phyloP scores from a whole-genome alignment of 2,113 vertebrate genomes.

The Antechinus stuartii region DNA sequence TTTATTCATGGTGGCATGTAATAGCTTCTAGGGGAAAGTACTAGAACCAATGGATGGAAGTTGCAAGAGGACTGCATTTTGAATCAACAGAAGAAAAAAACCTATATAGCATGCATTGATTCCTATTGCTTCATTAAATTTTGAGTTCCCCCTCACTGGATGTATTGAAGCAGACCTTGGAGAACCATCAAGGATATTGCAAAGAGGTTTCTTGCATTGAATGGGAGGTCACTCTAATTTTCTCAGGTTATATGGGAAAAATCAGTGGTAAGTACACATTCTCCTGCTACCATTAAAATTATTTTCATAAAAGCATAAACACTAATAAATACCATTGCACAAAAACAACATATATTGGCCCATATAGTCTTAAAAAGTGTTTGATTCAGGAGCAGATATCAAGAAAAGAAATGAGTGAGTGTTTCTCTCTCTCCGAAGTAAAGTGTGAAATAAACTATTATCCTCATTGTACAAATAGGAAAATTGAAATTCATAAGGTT shows the following conservation, averaged over 20 bases:
- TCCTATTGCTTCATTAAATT: neutral
- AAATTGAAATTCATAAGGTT: neutral
- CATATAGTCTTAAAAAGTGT: neutral
- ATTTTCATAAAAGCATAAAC: neutral
- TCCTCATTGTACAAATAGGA: neutral
- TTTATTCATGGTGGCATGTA: neutral
- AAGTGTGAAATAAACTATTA: neutral
- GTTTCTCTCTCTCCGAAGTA: neutral
- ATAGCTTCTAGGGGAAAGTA: neutral
- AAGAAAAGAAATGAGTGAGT: neutral
- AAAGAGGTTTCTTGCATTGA: neutral
- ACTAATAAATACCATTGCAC: neutral
- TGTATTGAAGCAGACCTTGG: neutral
- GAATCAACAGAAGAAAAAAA: neutral
- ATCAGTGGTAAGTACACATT: neutral
- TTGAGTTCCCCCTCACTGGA: neutral
- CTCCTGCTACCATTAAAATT: neutral
- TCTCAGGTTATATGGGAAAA: neutral
- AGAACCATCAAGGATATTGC: neutral
- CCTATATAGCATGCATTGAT: neutral
- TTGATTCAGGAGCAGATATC: neutral
- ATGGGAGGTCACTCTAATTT: neutral
- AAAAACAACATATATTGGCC: neutral
- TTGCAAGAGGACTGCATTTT: neutral
- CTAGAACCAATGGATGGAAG: neutral